phyloP scores from a whole-genome alignment of 2,113 vertebrate species.

The Aphelocoma coerulescens region DNA sequence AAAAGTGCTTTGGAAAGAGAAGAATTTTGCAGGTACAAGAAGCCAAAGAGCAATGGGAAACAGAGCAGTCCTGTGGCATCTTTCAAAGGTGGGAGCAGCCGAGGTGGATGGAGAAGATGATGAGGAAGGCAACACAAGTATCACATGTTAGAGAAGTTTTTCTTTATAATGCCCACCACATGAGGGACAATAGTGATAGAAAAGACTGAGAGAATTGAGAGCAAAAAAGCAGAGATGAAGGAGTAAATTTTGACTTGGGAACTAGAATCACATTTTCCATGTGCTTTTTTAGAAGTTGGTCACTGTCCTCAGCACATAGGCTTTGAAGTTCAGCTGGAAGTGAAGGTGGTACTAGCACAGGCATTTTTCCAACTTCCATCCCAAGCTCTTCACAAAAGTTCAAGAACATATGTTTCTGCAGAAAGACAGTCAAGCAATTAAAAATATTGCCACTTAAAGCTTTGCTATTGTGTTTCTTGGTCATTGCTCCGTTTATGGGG shows the following conservation, averaged over 20 bases:
- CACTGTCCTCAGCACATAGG: not conserved
- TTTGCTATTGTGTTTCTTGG: not conserved
- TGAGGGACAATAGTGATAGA: not conserved
- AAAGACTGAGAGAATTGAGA: not conserved
- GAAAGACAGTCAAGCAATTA: not conserved
- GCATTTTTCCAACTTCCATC: not conserved
- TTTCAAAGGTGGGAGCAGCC: not conserved
- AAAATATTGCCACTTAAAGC: not conserved
- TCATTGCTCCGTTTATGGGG: accelerated
- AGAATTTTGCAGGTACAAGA: not conserved
- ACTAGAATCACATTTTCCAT: not conserved
- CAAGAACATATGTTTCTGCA: not conserved
- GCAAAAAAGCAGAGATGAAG: not conserved
- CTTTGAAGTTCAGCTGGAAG: not conserved
- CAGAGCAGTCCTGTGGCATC: not conserved
- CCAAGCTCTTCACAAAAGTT: not conserved
- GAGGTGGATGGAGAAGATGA: not conserved
- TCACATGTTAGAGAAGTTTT: not conserved
- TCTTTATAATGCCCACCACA: not conserved
- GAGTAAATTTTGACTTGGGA: not conserved
- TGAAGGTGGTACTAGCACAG: not conserved
- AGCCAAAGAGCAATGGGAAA: not conserved
- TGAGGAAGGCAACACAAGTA: not conserved
- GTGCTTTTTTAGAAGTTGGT: not conserved
- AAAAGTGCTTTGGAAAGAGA: not conserved